Evolutionary conservation across 2,888 invertebrate species (phyloP).

Genomic region (Panzeria rudis): DNA sequence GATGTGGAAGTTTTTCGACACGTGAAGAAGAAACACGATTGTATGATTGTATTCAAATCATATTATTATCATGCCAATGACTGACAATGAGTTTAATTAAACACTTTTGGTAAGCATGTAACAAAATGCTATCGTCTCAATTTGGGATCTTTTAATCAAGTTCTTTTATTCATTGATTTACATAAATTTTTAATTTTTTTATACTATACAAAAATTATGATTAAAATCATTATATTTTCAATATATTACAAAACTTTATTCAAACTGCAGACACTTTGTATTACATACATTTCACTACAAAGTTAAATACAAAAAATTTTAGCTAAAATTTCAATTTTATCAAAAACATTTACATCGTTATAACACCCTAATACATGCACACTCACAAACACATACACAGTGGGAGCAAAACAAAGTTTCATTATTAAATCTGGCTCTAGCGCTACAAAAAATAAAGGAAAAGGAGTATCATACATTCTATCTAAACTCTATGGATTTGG

Average conservation of each 20-base stretch:
- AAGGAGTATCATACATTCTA: slow-evolving; percentile 35
- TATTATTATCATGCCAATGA: too few relatives aligned
- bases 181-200: neutral
- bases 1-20: too few relatives aligned
- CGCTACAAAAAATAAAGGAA: neutral
- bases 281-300: neutral
- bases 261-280: neutral
- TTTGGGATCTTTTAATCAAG: too few relatives aligned
- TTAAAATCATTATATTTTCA: neutral
- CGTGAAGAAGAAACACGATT: too few relatives aligned
- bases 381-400: neutral
- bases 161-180: too few relatives aligned
- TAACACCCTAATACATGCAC: neutral
- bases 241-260: neutral
- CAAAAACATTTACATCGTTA: slow-evolving; percentile 5
- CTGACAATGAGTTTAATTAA: neutral
- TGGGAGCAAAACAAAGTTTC: neutral
- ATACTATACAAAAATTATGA: neutral
- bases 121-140: too few relatives aligned
- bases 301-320: neutral
- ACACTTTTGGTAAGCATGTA: neutral
- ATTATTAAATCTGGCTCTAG: slow-evolving; percentile 16
- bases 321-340: slow-evolving; percentile 32
- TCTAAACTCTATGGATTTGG: slow-evolving; percentile 62
- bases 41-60: too few relatives aligned